Evolutionary conservation across 2,888 invertebrate genomes (phyloP).

Genomic region (Sesia bembeciformis): DNA sequence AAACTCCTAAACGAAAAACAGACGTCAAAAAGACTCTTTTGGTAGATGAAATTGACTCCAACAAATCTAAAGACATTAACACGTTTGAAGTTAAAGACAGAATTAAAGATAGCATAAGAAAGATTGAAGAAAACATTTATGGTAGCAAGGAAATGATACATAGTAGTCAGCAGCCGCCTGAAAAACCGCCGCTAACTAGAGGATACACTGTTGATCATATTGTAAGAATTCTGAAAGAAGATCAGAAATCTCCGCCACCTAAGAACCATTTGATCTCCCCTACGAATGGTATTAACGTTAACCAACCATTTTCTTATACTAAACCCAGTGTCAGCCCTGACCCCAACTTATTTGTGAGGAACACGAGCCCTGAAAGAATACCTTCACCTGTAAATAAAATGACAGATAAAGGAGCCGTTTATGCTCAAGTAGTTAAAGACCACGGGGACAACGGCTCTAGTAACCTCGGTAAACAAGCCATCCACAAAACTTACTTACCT

Average conservation of each 20-base stretch:
- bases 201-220: conserved; percentile 84
- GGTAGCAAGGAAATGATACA: conserved; percentile 78
- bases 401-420: conserved; percentile 79
- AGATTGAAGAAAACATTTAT: conserved; percentile 66
- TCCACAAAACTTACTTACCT: conserved; percentile 68
- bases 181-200: conserved; percentile 80
- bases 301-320: conserved; percentile 88
- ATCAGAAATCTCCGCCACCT: conserved; percentile 79
- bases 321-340: conserved; percentile 73
- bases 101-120: conserved; percentile 68
- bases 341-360: conserved; percentile 54
- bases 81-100: conserved; percentile 52
- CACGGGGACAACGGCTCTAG: conserved; percentile 36
- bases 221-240: conserved; percentile 83
- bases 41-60: conserved; percentile 54
- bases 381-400: conserved; percentile 62
- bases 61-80: conserved; percentile 34
- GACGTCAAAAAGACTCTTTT: conserved; percentile 47
- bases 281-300: conserved; percentile 78
- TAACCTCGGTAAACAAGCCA: conserved; percentile 50
- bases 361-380: conserved; percentile 60
- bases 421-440: conserved; percentile 82
- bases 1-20: conserved; percentile 59
- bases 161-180: conserved; percentile 81
- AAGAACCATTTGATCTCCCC: conserved; percentile 77